These are phyloP conservation scores for Laothoe populi DNA, from an alignment of 2,888 invertebrate genomes.

Conservation along the genomic window DNA sequence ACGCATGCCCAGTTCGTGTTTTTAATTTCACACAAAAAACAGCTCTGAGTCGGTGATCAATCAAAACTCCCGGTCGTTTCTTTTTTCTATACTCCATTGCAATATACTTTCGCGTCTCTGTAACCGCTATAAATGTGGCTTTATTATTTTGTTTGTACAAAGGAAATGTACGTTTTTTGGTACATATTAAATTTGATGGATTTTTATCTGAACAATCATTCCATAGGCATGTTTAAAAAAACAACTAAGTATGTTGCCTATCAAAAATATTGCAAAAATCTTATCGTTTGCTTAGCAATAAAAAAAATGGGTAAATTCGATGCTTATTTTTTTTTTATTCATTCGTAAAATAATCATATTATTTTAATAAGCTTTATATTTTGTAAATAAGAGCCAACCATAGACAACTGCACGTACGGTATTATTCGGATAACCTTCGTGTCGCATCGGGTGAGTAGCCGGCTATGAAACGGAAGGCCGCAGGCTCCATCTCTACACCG, in stretches of 20 bases:
- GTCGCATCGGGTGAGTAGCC: too few relatives aligned
- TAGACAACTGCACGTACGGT: too few relatives aligned
- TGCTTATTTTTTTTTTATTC: too few relatives aligned
- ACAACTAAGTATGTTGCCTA: neutral
- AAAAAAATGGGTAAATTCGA: too few relatives aligned
- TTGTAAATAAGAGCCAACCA: too few relatives aligned
- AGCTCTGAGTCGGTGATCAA: conserved; percentile 80
- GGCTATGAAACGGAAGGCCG: too few relatives aligned
- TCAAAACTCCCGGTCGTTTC: conserved; percentile 76
- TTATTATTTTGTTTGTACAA: conserved; percentile 78
- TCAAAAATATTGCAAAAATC: neutral
- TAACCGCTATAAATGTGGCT: conserved; percentile 76
- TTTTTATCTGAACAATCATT: conserved; percentile 52
- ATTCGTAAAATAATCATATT: too few relatives aligned
- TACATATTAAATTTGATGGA: conserved; percentile 76
- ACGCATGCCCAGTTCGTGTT: conserved; percentile 78
- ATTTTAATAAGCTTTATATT: too few relatives aligned
- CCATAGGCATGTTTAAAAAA: conserved; percentile 5
- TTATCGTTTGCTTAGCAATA: neutral
- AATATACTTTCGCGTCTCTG: conserved; percentile 78
- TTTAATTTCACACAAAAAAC: conserved; percentile 84
- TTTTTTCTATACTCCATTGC: conserved; percentile 78
- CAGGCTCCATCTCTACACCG: too few relatives aligned
- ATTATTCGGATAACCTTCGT: too few relatives aligned
- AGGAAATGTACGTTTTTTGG: conserved; percentile 76